Percentiles rank a stretch among this genome's conserved stretches.
Conservation (phyloP, 2,888 invertebrate species). For the Zele albiditarsus region DNA sequence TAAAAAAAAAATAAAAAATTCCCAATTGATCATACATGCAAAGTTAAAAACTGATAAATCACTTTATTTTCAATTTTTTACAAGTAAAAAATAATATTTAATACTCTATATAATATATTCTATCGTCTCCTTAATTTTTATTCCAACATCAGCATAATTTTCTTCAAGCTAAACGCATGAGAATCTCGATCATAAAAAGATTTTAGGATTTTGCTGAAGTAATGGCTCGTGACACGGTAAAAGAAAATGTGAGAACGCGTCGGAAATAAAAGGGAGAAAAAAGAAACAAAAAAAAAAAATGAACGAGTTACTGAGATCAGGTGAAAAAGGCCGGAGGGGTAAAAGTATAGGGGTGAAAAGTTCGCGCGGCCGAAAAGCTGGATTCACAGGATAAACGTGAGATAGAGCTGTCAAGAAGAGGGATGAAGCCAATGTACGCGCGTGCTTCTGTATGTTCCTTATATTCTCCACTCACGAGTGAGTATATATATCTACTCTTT, state of each 20-base stretch:
- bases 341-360: conserved; percentile 42
- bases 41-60: no score
- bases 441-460: conserved; percentile 52
- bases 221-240: conserved; percentile 54
- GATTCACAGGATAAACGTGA: conserved; percentile 61
- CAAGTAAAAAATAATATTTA: no score
- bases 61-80: no score
- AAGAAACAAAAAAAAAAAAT: conserved; percentile 23
- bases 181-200: conserved; percentile 53
- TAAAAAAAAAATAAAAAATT: no score
- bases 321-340: neutral
- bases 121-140: neutral
- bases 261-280: neutral
- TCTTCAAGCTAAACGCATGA: conserved; percentile 19
- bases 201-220: conserved; percentile 62
- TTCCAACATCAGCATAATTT: neutral
- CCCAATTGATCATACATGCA: no score
- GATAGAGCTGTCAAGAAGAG: conserved; percentile 70
- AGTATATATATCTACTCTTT: neutral
- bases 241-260: conserved; percentile 11
- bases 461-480: conserved; percentile 1
- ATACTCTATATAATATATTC: no score
- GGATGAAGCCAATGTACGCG: conserved; percentile 60
- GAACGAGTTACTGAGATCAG: conserved; percentile 34
- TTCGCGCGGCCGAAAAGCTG: conserved; percentile 55